A percentile compares a stretch with the other conserved stretches of the same genome.
phyloP scores from a whole-genome alignment of 2,888 invertebrate species.

The Meghimatium bilineatum region DNA sequence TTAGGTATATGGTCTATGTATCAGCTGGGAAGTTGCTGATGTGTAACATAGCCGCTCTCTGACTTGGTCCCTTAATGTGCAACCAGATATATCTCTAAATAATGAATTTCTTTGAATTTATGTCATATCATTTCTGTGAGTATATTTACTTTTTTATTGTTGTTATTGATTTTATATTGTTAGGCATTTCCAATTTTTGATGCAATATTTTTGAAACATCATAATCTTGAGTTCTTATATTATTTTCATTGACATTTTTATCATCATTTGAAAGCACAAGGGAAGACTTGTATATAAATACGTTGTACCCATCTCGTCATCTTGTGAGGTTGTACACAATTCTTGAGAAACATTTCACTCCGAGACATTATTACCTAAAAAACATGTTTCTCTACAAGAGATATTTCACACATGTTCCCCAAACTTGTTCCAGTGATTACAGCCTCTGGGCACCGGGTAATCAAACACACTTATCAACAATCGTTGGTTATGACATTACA shows the following conservation, averaged over 20 bases:
- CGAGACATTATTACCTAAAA: neutral
- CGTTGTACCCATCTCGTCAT: neutral
- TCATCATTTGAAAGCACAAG: neutral
- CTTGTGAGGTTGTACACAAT: neutral
- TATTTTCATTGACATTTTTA: neutral
- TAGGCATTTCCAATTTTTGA: neutral
- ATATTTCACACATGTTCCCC: neutral
- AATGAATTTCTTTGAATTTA: too few species aligned
- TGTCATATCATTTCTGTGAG: too few species aligned
- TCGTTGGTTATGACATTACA: neutral
- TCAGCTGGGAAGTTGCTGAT: neutral
- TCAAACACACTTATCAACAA: neutral
- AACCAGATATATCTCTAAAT: neutral
- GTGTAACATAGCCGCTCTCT: neutral
- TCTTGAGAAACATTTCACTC: neutral
- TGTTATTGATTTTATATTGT: too few species aligned
- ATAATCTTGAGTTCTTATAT: too few species aligned
- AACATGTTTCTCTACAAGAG: neutral
- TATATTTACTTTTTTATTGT: too few species aligned
- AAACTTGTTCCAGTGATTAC: neutral
- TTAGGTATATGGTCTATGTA: neutral
- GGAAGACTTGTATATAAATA: neutral
- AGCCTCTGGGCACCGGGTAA: constrained; percentile 7
- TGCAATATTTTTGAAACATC: neutral
- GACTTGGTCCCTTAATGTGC: neutral